A percentile compares a stretch with the other conserved stretches of the same genome.
Evolutionary conservation across 1,140 invertebrate genomes (phyloP).

Genomic region (Lucilia sericata): DNA sequence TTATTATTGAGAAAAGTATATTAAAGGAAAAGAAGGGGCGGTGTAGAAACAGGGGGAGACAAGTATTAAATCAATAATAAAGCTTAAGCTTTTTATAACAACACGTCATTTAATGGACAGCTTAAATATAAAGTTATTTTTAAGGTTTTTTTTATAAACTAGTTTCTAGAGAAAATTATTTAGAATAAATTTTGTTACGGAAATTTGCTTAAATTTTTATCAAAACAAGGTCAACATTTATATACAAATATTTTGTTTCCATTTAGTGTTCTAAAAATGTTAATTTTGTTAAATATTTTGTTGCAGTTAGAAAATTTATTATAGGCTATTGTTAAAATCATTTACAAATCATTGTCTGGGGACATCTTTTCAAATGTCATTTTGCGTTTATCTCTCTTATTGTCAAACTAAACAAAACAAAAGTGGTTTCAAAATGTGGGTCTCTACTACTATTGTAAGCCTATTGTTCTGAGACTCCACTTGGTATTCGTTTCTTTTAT

Average conservation of each 20-base stretch:
- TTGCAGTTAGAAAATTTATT: neutral
- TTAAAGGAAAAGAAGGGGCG: too few relatives aligned
- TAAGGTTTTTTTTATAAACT: too few relatives aligned
- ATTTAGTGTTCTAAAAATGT: neutral
- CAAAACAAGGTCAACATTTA: neutral
- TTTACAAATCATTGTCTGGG: constrained; percentile 1
- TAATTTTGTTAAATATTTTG: neutral
- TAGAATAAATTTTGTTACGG: neutral
- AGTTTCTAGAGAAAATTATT: too few relatives aligned
- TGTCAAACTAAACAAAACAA: neutral
- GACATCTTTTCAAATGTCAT: constrained; percentile 1
- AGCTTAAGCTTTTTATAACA: too few relatives aligned
- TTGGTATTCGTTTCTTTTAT: neutral
- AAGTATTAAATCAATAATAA: too few relatives aligned
- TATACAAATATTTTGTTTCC: neutral
- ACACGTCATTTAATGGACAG: too few relatives aligned
- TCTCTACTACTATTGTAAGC: neutral
- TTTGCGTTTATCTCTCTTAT: neutral
- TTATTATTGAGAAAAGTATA: too few relatives aligned
- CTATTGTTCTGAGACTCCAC: neutral
- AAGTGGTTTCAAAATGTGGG: neutral
- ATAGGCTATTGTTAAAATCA: neutral
- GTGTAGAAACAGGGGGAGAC: too few relatives aligned
- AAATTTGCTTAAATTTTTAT: neutral
- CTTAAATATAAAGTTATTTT: too few relatives aligned